Evolutionary conservation across 2,888 invertebrate species (phyloP).

Genomic region (Drosophila leonis): DNA sequence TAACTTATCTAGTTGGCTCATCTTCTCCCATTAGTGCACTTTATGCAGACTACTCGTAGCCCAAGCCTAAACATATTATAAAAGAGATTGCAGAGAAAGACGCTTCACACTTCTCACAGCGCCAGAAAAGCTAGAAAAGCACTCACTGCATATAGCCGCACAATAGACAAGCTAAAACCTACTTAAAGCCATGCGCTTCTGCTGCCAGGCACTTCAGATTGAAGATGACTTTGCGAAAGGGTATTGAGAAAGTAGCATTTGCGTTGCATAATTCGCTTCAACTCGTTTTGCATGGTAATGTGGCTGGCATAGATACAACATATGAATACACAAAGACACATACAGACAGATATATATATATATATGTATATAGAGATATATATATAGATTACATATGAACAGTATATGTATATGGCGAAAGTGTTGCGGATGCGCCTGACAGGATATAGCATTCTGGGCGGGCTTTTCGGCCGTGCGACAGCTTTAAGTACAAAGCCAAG

Average conservation of each 20-base stretch:
- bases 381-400: background rate
- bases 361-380: background rate
- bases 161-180: background rate
- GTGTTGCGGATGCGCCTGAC: conserved; percentile 64
- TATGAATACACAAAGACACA: background rate
- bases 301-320: conserved; percentile 36
- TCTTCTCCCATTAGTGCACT: background rate
- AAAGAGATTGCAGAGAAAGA: background rate
- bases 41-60: background rate
- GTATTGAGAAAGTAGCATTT: conserved; percentile 26
- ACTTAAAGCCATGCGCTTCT: background rate
- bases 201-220: conserved; percentile 4
- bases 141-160: too few species aligned
- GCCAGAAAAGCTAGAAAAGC: conserved; percentile 5
- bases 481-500: conserved; percentile 72
- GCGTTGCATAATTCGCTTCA: conserved; percentile 22
- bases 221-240: conserved; percentile 33
- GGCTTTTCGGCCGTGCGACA: conserved; percentile 48
- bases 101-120: background rate
- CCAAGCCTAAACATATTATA: background rate
- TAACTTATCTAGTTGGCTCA: background rate
- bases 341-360: background rate
- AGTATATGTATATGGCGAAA: conserved; percentile 47
- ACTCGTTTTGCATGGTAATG: conserved; percentile 56
- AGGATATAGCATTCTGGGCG: conserved; percentile 67